phyloP scores from a whole-genome alignment of 1,140 invertebrate species.

The Heliothis subflexa region DNA sequence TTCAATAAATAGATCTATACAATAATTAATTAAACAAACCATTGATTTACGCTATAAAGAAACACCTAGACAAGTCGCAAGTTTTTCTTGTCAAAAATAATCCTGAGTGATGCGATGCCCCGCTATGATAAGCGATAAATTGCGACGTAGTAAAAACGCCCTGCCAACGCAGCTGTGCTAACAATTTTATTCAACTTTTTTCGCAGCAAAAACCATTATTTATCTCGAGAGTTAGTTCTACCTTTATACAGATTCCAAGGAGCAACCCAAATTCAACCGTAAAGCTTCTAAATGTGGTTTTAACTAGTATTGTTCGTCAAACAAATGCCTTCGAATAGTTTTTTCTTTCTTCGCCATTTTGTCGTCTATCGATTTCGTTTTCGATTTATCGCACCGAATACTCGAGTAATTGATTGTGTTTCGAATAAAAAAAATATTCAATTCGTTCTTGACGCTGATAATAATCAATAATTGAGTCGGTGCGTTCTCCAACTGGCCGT shows the following conservation, averaged over 20 bases:
- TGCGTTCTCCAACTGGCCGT: conserved; percentile 27
- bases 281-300: conserved; percentile 28
- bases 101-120: conserved; percentile 14
- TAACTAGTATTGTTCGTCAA: conserved; percentile 13
- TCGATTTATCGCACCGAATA: conserved; percentile 51
- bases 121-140: conserved; percentile 2
- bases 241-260: not conserved
- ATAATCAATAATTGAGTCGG: conserved; percentile 60
- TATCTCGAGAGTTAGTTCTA: conserved; percentile 1
- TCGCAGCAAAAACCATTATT: not conserved
- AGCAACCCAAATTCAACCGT: conserved; percentile 12
- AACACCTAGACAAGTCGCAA: not conserved
- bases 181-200: conserved; percentile 45
- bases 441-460: conserved; percentile 51
- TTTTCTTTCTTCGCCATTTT: conserved; percentile 48
- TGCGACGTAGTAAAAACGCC: conserved; percentile 38
- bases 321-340: conserved; percentile 44
- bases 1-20: not conserved
- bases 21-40: not conserved
- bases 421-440: conserved; percentile 46
- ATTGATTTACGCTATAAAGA: too few relatives aligned
- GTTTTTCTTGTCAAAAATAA: conserved; percentile 20
- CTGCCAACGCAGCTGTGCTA: conserved; percentile 53
- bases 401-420: conserved; percentile 57
- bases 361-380: conserved; percentile 55